A percentile compares a stretch with the other conserved stretches of the same genome.
phyloP scores from a whole-genome alignment of 2,113 vertebrate species.

The Oostethus manadensis region DNA sequence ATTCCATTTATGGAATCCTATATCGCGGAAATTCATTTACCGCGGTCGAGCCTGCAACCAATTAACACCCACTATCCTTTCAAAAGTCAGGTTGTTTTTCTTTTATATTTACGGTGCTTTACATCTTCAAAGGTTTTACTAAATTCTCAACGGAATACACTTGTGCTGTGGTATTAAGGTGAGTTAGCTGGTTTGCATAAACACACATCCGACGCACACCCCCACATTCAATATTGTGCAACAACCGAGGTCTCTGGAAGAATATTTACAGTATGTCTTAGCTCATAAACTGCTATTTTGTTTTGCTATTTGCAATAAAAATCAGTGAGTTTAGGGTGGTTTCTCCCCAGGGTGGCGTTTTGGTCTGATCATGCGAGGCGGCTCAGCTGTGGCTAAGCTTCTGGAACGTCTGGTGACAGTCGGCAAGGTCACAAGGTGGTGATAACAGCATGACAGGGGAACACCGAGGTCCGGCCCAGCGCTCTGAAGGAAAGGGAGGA shows the following conservation, averaged over 20 bases:
- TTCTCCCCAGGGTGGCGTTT: constrained; percentile 18
- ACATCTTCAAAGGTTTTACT: neutral
- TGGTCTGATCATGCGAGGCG: constrained; percentile 8
- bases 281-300: neutral
- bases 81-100: too few species aligned
- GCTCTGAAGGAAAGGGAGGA: constrained; percentile 19
- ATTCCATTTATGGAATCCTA: too few species aligned
- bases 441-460: constrained; percentile 28
- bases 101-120: neutral
- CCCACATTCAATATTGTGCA: neutral
- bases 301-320: constrained; percentile 2
- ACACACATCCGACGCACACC: neutral
- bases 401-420: constrained; percentile 34
- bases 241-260: neutral
- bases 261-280: neutral
- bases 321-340: neutral
- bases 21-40: too few species aligned
- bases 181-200: neutral
- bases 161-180: neutral
- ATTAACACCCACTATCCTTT: too few species aligned
- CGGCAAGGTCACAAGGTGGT: constrained; percentile 41
- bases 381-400: constrained; percentile 38
- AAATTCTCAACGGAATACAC: neutral
- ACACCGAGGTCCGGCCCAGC: constrained; percentile 23
- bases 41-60: too few species aligned